Evolutionary conservation across 2,888 invertebrate genomes (phyloP).

Genomic region (Homarus gammarus): DNA sequence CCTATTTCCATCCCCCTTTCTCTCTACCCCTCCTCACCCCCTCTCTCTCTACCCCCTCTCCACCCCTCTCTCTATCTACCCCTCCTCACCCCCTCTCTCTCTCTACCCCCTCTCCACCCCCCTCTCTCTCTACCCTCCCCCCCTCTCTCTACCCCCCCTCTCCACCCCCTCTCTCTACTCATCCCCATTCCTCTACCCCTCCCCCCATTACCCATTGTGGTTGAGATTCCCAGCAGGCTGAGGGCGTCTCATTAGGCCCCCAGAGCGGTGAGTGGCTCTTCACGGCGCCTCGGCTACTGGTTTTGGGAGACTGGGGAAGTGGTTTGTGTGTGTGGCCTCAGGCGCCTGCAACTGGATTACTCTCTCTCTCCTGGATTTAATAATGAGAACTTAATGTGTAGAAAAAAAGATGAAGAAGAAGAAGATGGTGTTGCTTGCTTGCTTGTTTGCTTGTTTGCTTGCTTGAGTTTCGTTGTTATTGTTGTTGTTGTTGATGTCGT

Average conservation of each 20-base stretch:
- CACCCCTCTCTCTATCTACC: no score
- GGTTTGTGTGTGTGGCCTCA: no score
- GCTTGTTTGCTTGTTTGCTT: no score
- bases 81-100: neutral
- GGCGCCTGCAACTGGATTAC: no score
- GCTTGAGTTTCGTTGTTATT: no score
- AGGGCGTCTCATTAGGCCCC: neutral
- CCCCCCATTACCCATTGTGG: neutral
- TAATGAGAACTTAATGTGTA: neutral
- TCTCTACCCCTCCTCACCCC: constrained; percentile 5
- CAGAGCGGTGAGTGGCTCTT: neutral
- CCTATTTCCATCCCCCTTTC: constrained; percentile 6
- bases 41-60: constrained; percentile 23
- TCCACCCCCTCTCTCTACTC: no score
- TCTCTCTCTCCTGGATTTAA: no score
- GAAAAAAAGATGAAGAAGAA: neutral
- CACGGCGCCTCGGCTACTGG: neutral
- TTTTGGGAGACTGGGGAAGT: neutral
- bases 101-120: no score
- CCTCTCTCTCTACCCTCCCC: no score
- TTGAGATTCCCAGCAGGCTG: neutral
- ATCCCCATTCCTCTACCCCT: no score
- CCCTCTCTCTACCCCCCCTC: neutral
- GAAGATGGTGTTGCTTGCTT: no score
- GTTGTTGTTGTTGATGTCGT: no score